Base-by-base conservation (phyloP, 2,113 vertebrate genomes). In the Anarhynchus alexandrinus region DNA sequence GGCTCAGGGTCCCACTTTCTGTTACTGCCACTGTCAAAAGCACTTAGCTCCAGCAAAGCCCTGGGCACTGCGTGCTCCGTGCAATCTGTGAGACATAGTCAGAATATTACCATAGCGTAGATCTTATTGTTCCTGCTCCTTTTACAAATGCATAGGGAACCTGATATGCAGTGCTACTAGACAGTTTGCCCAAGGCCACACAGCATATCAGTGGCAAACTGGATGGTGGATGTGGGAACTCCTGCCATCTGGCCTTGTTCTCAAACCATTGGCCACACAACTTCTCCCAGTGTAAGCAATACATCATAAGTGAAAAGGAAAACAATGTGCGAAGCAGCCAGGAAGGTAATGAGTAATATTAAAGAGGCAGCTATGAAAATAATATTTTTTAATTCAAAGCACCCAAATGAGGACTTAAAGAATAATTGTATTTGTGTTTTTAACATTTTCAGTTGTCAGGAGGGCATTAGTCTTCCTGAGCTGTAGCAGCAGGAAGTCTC, bases 341-440 rank as follows among this genome's bases (percentile, higher is more conserved):
- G 81, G 71, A 91, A 93, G 64, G n/a, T 88, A 83, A 80, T 45
- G 62, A 94, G 54, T 76, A 88, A 88, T 93, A 93, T 84, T 88
- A 51, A 84, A 79, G 94, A 93, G 74, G 42, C 72, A 96, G 54
- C 40, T 82, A 96, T 76, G 64, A 91, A 96, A 96, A 96, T 34
- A 95, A 58, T 82, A 81, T 42, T 88, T 95, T 88, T 96, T 8
- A 77, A 96, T 76, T 93, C 58, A 93, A 92, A 90, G 47, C 71
- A 91, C 22, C 38, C 69, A 47, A 94, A 70, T 45, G 34, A 84
- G 64, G 64, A 40, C 30, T 47, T 34, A 81, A 95, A 93, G 65
- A 93, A 91, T 69, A 91, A 81, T 32, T 43, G 10, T 29, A 57
- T 81, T 86, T 59, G 34, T 82, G 34, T 40, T 92, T 86, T 71